A percentile compares a stretch with the other conserved stretches of the same genome.
phyloP scores from a whole-genome alignment of 2,888 invertebrate species.

The Achlya flavicornis region DNA sequence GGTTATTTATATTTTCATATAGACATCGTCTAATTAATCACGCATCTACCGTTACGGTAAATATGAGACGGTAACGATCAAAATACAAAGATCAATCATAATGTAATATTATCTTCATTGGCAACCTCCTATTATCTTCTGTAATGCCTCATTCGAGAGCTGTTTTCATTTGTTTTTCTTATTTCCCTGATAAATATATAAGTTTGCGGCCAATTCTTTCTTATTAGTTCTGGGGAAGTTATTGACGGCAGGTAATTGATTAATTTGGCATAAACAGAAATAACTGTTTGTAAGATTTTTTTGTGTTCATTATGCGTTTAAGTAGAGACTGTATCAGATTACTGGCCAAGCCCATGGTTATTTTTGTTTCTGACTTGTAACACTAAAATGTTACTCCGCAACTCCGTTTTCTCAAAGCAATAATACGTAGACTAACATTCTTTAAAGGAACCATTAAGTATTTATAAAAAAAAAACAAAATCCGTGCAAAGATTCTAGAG shows the following conservation, averaged over 20 bases:
- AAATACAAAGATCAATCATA: slow-evolving; percentile 7
- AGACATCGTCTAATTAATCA: slow-evolving; percentile 2
- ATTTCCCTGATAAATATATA: slow-evolving; percentile 2
- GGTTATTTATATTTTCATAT: neutral
- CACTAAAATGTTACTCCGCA: too few relatives aligned
- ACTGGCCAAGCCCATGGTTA: too few relatives aligned
- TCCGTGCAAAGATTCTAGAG: too few relatives aligned
- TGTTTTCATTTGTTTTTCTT: slow-evolving; percentile 8
- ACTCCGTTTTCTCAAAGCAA: too few relatives aligned
- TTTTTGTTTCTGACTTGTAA: too few relatives aligned
- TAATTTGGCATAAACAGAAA: neutral
- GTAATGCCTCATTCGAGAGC: slow-evolving; percentile 7
- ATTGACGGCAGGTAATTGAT: neutral
- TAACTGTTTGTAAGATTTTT: neutral
- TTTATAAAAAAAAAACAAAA: too few relatives aligned
- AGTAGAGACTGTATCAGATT: too few relatives aligned
- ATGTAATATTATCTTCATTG: slow-evolving; percentile 3
- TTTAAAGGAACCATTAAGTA: too few relatives aligned
- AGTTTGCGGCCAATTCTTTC: slow-evolving; percentile 3
- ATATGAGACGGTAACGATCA: neutral
- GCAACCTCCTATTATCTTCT: neutral
- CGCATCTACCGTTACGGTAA: neutral
- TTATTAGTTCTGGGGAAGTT: neutral
- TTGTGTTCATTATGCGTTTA: too few relatives aligned
- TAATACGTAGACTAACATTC: too few relatives aligned